A percentile compares a stretch with the other conserved stretches of the same genome.
Evolutionary conservation across 2,888 invertebrate genomes (phyloP).

Genomic region (Andrena chrysosceles): DNA sequence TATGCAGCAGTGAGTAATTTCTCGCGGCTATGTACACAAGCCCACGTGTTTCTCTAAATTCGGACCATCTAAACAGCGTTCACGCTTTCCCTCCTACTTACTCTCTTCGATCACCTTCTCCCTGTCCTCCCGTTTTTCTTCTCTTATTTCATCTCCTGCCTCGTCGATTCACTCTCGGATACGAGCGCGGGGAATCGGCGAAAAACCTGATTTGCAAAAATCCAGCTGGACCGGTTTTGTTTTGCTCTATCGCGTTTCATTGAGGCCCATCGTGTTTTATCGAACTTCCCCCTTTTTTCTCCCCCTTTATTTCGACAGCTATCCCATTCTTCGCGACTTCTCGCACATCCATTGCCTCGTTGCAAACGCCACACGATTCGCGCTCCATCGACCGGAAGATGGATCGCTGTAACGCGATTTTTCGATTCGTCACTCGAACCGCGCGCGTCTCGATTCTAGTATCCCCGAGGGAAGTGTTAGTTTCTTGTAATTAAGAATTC

Average conservation of each 20-base stretch:
- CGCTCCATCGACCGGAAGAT: not conserved
- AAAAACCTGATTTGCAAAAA: conserved; percentile 73
- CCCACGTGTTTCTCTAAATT: conserved; percentile 56
- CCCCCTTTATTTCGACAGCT: conserved; percentile 14
- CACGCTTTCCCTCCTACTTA: conserved; percentile 3
- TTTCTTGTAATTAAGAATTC: not conserved
- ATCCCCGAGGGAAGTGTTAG: too few relatives aligned
- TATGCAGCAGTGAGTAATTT: conserved; percentile 6
- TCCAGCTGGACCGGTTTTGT: conserved; percentile 68
- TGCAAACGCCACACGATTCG: not conserved
- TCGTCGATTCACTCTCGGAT: conserved; percentile 31
- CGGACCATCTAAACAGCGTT: conserved; percentile 23
- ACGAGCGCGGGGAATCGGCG: conserved; percentile 39
- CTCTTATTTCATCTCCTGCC: conserved; percentile 6
- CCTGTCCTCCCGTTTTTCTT: conserved; percentile 11
- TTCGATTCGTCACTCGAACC: not conserved
- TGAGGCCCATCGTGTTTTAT: conserved; percentile 57
- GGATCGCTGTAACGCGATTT: not conserved
- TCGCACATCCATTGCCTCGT: not conserved
- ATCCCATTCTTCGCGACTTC: conserved; percentile 36
- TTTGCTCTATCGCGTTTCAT: conserved; percentile 68
- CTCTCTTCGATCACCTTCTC: not conserved
- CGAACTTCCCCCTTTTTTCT: conserved; percentile 8
- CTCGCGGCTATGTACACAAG: conserved; percentile 4
- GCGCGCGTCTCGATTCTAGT: too few relatives aligned